These are phyloP conservation scores for Anhinga anhinga DNA, from an alignment of 2,113 vertebrate genomes.

Conservation along the genomic window DNA sequence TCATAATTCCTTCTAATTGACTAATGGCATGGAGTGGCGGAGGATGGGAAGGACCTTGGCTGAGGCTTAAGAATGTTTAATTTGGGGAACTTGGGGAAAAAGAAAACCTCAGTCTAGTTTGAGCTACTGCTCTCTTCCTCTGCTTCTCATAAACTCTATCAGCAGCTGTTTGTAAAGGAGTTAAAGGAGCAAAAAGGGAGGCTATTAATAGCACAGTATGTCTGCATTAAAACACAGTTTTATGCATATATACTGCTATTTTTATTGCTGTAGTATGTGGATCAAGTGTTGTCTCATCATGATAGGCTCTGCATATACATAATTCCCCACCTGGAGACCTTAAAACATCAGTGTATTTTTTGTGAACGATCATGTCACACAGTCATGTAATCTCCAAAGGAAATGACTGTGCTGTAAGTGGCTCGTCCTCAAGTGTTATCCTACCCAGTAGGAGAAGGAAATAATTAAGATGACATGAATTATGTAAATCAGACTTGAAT, in stretches of 20 bases:
- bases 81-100: neutral
- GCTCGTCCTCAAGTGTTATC: neutral
- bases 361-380: neutral
- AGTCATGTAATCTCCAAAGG: neutral
- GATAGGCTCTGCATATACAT: neutral
- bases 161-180: neutral
- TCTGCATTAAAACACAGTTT: neutral
- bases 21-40: neutral
- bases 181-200: neutral
- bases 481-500: constrained; percentile 53
- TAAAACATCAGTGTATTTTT: neutral
- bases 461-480: constrained; percentile 60
- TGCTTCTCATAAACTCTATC: neutral
- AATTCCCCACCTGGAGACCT: neutral
- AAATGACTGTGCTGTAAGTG: neutral
- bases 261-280: neutral
- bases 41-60: neutral
- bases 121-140: neutral
- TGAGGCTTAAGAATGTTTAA: neutral
- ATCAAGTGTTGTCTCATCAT: neutral
- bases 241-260: neutral
- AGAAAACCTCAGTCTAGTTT: neutral
- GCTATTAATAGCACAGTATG: neutral
- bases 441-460: constrained; percentile 35
- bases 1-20: neutral